These are phyloP conservation scores for Oligia strigilis DNA, from an alignment of 2,888 invertebrate species.

Conservation along the genomic window DNA sequence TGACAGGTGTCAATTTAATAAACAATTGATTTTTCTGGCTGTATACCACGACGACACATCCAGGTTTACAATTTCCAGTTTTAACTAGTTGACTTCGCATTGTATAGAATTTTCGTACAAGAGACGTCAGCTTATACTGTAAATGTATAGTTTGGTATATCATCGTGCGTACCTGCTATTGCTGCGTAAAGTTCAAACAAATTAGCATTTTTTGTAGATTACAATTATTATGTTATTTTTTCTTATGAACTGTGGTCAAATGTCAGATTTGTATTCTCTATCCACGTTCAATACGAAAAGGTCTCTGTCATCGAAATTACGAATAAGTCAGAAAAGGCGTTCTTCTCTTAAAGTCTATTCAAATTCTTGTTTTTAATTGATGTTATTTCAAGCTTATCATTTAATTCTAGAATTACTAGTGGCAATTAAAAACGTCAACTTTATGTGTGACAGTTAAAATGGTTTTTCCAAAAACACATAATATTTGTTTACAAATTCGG, in stretches of 20 bases:
- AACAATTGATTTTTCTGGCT: no score
- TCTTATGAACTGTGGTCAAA: background rate
- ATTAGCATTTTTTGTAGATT: background rate
- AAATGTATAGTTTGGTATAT: no score
- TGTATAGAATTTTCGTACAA: no score
- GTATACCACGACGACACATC: no score
- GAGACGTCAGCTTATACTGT: no score
- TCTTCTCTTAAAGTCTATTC: no score
- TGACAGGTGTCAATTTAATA: no score
- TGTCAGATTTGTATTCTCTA: slow-evolving; percentile 1
- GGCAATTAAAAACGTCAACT: background rate
- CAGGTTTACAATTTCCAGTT: no score
- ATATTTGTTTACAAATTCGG: background rate
- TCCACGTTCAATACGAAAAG: slow-evolving; percentile 2
- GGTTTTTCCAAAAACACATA: background rate
- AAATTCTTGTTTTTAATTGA: background rate
- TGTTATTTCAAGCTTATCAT: background rate
- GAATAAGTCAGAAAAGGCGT: background rate
- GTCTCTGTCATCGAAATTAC: slow-evolving; percentile 21
- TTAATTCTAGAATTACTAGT: background rate
- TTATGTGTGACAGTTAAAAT: background rate
- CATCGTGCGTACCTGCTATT: background rate
- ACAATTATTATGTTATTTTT: background rate
- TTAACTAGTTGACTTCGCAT: no score
- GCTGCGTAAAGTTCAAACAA: slow-evolving; percentile 10